Conservation (phyloP, 2,888 invertebrate genomes). For the Oscheius sp. region DNA sequence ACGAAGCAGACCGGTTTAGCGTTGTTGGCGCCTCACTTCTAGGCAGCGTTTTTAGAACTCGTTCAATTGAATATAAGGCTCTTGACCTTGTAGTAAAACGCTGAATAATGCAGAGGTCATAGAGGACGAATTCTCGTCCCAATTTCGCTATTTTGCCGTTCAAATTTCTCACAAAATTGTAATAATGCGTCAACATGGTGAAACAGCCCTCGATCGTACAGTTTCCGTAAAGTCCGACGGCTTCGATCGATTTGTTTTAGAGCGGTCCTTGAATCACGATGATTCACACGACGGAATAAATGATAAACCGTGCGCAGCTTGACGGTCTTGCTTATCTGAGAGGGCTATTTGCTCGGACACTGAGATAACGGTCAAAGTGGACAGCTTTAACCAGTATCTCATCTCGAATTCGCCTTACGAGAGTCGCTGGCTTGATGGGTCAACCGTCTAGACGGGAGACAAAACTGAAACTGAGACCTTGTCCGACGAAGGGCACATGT, state of each 20-base stretch:
- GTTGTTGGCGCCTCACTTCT: constrained; percentile 13
- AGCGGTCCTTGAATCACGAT: constrained; percentile 22
- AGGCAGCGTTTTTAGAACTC: constrained; percentile 1
- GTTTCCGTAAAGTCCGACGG: constrained; percentile 15
- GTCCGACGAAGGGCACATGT: background rate
- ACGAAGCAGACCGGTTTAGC: constrained; percentile 22
- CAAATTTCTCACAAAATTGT: no score
- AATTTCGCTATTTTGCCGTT: no score
- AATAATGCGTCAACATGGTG: no score
- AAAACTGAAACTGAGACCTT: background rate
- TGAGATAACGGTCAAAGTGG: constrained; percentile 17
- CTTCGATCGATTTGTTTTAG: constrained; percentile 17
- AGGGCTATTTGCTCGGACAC: constrained; percentile 21
- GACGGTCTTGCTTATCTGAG: constrained; percentile 16
- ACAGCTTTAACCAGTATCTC: no score
- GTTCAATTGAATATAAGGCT: background rate
- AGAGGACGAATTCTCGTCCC: no score
- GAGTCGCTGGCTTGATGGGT: no score
- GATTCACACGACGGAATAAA: constrained; percentile 16
- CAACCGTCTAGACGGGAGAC: no score
- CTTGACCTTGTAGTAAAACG: background rate
- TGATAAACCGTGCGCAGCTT: constrained; percentile 21
- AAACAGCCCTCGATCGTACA: no score
- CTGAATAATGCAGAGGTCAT: background rate
- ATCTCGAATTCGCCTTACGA: no score